phyloP scores from a whole-genome alignment of 2,888 invertebrate genomes.

The Tipula unca region DNA sequence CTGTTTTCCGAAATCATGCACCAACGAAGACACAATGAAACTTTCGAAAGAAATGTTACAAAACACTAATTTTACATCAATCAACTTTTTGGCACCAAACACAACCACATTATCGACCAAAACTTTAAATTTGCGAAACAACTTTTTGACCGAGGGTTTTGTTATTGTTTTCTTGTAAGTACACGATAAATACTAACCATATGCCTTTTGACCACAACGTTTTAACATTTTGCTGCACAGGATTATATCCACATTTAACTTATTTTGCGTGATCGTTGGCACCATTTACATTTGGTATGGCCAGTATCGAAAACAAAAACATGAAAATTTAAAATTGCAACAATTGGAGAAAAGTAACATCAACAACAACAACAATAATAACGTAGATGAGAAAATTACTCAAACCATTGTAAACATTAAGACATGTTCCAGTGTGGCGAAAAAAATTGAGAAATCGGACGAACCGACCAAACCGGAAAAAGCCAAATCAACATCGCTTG shows the following conservation, averaged over 20 bases:
- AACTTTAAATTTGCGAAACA: slow-evolving; percentile 24
- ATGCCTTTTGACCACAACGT: not conserved
- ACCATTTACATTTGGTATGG: not conserved
- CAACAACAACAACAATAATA: not conserved
- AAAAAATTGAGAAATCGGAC: not conserved
- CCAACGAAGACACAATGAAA: slow-evolving; percentile 22
- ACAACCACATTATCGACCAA: slow-evolving; percentile 25
- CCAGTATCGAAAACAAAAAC: not conserved
- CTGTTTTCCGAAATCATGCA: slow-evolving; percentile 26
- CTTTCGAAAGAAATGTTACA: slow-evolving; percentile 22
- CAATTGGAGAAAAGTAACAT: not conserved
- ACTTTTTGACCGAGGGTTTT: slow-evolving; percentile 25
- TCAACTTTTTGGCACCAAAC: slow-evolving; percentile 23
- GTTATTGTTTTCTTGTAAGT: slow-evolving; percentile 26
- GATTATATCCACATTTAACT: not conserved
- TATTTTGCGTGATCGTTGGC: not conserved
- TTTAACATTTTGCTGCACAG: not conserved
- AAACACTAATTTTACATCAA: slow-evolving; percentile 22
- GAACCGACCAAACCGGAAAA: not conserved
- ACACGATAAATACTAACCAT: not conserved
- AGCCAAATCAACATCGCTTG: slow-evolving; percentile 16
- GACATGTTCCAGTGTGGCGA: not conserved
- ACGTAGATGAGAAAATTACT: not conserved
- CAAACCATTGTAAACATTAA: not conserved
- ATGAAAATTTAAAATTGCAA: not conserved